Conservation (phyloP, 2,888 invertebrate genomes). For the Leucania comma region DNA sequence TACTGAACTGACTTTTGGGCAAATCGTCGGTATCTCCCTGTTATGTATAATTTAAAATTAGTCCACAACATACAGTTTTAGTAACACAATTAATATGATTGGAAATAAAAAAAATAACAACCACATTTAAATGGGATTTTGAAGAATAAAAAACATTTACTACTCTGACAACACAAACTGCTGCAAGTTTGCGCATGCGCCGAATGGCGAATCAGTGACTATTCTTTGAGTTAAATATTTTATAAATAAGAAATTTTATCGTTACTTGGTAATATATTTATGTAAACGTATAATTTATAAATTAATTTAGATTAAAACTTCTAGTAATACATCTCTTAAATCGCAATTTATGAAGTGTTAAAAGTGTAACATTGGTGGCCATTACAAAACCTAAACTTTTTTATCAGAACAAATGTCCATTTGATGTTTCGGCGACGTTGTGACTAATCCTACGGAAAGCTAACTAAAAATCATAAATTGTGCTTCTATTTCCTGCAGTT, state of each 20-base stretch:
- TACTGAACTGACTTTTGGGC: neutral
- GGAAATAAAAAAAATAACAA: neutral
- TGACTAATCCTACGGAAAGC: constrained; percentile 86
- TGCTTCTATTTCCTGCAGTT: constrained; percentile 74
- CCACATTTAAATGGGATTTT: neutral
- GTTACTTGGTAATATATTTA: constrained; percentile 87
- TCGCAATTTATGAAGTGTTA: constrained; percentile 81
- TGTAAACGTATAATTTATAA: constrained; percentile 79
- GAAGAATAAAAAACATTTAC: constrained; percentile 35
- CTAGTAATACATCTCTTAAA: constrained; percentile 70
- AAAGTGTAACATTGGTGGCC: constrained; percentile 90
- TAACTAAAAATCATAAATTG: constrained; percentile 80
- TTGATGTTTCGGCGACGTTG: constrained; percentile 91
- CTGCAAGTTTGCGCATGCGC: constrained; percentile 91
- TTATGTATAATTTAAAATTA: neutral
- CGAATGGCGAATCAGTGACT: constrained; percentile 91
- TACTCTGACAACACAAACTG: constrained; percentile 78
- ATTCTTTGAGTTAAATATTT: constrained; percentile 90
- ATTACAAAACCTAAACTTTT: constrained; percentile 91
- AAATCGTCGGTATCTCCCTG: neutral
- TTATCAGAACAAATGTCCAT: constrained; percentile 90
- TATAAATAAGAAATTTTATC: constrained; percentile 89
- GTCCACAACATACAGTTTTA: neutral
- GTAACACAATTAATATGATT: neutral
- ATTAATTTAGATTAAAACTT: constrained; percentile 72